These are phyloP conservation scores for Nesidiocoris tenuis DNA, from an alignment of 2,888 invertebrate genomes.

Conservation along the genomic window DNA sequence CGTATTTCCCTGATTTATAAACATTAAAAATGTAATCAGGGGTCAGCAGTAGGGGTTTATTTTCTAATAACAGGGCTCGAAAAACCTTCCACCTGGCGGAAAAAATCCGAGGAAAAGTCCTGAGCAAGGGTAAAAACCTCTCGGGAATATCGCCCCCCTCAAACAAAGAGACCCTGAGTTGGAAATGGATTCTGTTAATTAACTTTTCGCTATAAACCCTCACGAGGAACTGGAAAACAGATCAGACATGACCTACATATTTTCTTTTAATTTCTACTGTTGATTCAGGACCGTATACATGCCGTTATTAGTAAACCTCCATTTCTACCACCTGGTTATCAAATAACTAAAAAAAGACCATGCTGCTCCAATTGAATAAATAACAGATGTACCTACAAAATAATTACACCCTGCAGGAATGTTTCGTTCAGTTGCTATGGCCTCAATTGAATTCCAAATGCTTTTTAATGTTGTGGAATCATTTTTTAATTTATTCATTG, in stretches of 20 bases:
- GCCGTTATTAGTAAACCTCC: slow-evolving; percentile 8
- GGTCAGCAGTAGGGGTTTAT: slow-evolving; percentile 32
- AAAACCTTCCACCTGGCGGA: not conserved
- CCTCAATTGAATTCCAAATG: too few relatives aligned
- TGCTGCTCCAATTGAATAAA: too few relatives aligned
- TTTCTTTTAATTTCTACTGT: slow-evolving; percentile 49
- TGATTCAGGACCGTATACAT: slow-evolving; percentile 12
- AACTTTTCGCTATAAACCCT: slow-evolving; percentile 20
- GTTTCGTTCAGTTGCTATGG: too few relatives aligned
- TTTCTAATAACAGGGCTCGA: slow-evolving; percentile 14
- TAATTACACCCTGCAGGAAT: too few relatives aligned
- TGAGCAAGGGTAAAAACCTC: slow-evolving; percentile 11
- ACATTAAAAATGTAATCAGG: slow-evolving; percentile 49
- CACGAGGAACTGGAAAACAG: not conserved
- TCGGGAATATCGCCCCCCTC: slow-evolving; percentile 32
- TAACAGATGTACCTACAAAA: too few relatives aligned
- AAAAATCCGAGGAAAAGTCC: slow-evolving; percentile 8
- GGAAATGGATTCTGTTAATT: slow-evolving; percentile 44
- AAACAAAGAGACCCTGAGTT: slow-evolving; percentile 44
- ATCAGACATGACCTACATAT: slow-evolving; percentile 47
- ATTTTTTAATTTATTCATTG: too few relatives aligned
- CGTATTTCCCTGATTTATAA: slow-evolving; percentile 46
- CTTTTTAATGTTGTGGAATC: too few relatives aligned
- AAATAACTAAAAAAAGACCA: too few relatives aligned
- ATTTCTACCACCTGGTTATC: not conserved